A percentile compares a stretch with the other conserved stretches of the same genome.
These are phyloP conservation scores for Anastrepha ludens DNA, from an alignment of 1,140 invertebrate genomes.

Conservation along the genomic window DNA sequence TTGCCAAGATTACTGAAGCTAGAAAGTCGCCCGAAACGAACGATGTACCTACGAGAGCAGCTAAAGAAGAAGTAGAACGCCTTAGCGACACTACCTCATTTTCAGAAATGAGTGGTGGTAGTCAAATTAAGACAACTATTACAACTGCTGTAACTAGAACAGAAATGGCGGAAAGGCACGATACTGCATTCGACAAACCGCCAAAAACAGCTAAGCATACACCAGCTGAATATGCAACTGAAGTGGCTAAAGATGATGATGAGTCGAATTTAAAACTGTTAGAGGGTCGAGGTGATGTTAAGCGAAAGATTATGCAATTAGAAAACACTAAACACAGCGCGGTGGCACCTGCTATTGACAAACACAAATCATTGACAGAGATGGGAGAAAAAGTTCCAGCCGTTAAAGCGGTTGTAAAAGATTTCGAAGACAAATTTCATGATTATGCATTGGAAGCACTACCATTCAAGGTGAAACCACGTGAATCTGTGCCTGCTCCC, in stretches of 20 bases:
- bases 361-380: not conserved
- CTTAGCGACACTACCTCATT: constrained; percentile 74
- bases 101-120: constrained; percentile 74
- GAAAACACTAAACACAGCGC: constrained; percentile 59
- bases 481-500: constrained; percentile 30
- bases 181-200: not conserved
- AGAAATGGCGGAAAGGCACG: constrained; percentile 21
- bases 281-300: constrained; percentile 66
- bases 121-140: constrained; percentile 66
- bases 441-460: constrained; percentile 61
- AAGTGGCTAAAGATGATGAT: not conserved
- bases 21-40: constrained; percentile 70
- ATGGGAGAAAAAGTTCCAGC: constrained; percentile 63
- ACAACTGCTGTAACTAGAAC: constrained; percentile 63
- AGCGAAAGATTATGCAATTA: constrained; percentile 67
- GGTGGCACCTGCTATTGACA: not conserved
- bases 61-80: constrained; percentile 50
- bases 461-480: constrained; percentile 65
- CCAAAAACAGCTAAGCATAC: not conserved
- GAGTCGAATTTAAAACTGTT: constrained; percentile 41
- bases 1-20: constrained; percentile 71
- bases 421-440: constrained; percentile 66
- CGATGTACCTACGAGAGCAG: constrained; percentile 59
- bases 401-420: constrained; percentile 68
- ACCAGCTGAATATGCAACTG: not conserved